These are phyloP conservation scores for Coptodon bakossiorum DNA, from an alignment of 2,113 vertebrate species.

Conservation along the genomic window DNA sequence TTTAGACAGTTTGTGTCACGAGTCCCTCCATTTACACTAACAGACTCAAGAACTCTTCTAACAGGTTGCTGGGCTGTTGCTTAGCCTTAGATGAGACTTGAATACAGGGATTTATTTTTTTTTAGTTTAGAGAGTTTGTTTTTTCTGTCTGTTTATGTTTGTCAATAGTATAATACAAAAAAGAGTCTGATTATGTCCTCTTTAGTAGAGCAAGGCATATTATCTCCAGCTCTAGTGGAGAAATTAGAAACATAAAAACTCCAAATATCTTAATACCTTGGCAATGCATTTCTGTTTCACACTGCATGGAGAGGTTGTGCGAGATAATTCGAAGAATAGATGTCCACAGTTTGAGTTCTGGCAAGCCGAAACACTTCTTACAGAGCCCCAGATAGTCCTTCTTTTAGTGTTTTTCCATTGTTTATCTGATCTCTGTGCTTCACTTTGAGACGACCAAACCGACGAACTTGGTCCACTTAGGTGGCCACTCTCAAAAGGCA, in stretches of 20 bases:
- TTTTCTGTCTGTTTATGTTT: not conserved
- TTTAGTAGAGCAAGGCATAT: not conserved
- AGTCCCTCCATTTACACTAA: not conserved
- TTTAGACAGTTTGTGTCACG: not conserved
- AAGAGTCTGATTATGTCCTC: not conserved
- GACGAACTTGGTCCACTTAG: not conserved
- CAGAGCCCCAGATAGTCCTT: not conserved
- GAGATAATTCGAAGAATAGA: not conserved
- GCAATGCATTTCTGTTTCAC: not conserved
- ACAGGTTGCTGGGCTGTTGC: not conserved
- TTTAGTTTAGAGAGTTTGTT: not conserved
- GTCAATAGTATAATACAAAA: not conserved
- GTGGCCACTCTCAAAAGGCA: not conserved
- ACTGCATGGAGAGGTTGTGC: accelerated
- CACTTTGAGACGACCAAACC: not conserved
- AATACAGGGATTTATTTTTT: not conserved
- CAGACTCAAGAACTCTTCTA: not conserved
- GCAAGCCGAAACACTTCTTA: not conserved
- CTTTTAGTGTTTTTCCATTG: not conserved
- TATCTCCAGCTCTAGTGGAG: not conserved
- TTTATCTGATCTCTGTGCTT: constrained; percentile 20
- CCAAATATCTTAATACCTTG: not conserved
- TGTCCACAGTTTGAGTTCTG: not conserved
- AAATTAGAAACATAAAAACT: not conserved
- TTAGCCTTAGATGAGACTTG: not conserved